phyloP scores from a whole-genome alignment of 2,113 vertebrate species.

The Pterocles gutturalis region DNA sequence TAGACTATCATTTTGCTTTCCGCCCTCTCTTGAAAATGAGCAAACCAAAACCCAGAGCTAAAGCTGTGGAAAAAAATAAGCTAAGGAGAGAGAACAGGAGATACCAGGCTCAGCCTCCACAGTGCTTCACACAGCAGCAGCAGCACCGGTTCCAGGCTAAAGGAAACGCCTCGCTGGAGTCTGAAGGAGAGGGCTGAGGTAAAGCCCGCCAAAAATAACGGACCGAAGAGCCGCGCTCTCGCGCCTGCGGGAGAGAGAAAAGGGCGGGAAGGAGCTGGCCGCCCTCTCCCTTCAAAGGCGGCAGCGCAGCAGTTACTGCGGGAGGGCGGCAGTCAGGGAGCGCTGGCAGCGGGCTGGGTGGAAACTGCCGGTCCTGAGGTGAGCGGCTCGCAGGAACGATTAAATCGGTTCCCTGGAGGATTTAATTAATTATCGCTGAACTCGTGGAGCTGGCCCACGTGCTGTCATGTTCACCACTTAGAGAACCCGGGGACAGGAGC shows the following conservation, averaged over 20 bases:
- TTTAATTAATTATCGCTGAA: background rate
- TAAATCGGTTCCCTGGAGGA: rapidly evolving
- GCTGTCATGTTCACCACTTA: rapidly evolving
- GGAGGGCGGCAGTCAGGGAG: background rate
- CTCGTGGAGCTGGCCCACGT: rapidly evolving
- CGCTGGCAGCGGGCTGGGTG: rapidly evolving
- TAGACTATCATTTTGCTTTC: background rate
- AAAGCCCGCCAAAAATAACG: slow-evolving; percentile 12
- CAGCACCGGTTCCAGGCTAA: background rate
- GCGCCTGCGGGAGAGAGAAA: background rate
- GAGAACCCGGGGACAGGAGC: rapidly evolving
- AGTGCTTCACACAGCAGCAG: background rate
- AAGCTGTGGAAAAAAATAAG: background rate
- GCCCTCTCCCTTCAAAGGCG: rapidly evolving
- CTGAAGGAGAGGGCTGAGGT: rapidly evolving
- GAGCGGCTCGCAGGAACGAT: rapidly evolving
- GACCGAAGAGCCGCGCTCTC: rapidly evolving
- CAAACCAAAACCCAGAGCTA: no score
- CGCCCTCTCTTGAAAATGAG: background rate
- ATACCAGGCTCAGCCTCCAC: rapidly evolving
- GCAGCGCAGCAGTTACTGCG: background rate
- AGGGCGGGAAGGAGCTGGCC: background rate
- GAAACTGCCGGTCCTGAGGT: rapidly evolving
- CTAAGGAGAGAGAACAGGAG: background rate
- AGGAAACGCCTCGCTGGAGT: rapidly evolving